These are phyloP conservation scores for Hipposideros larvatus DNA, from an alignment of 2,797 vertebrate genomes.

Conservation along the genomic window DNA sequence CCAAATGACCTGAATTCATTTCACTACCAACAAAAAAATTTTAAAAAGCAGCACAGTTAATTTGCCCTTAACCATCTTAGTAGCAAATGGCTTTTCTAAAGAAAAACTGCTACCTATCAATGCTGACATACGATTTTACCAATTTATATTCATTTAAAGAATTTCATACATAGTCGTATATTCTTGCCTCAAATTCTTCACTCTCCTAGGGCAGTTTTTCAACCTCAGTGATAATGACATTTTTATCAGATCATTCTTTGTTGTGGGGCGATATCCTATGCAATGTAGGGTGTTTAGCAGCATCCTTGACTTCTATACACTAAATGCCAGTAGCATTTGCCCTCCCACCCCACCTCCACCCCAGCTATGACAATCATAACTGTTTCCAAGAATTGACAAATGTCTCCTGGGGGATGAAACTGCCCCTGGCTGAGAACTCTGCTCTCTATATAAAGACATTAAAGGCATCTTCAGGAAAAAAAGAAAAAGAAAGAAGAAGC, in stretches of 20 bases:
- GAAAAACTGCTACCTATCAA: neutral
- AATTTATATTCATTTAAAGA: neutral
- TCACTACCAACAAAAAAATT: conserved; percentile 29
- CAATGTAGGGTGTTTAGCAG: too few species aligned
- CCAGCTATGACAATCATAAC: neutral
- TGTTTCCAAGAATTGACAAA: neutral
- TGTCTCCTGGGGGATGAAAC: neutral
- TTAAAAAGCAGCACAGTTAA: neutral
- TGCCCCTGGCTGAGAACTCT: neutral
- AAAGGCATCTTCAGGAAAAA: neutral
- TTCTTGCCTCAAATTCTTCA: neutral
- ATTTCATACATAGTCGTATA: neutral
- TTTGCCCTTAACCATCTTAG: neutral
- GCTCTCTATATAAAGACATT: neutral
- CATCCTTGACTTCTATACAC: too few species aligned
- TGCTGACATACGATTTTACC: neutral
- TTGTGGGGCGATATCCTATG: fast-evolving
- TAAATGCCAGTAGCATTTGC: neutral
- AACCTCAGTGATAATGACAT: neutral
- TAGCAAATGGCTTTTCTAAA: neutral
- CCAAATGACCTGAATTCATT: conserved; percentile 40
- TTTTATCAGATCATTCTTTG: neutral
- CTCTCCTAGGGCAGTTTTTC: neutral
- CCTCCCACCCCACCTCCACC: fast-evolving
- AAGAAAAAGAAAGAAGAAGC: neutral